Percentiles rank a stretch among this genome's conserved stretches.
These are phyloP conservation scores for Trematomus bernacchii DNA, from an alignment of 2,797 vertebrate species.

Conservation along the genomic window DNA sequence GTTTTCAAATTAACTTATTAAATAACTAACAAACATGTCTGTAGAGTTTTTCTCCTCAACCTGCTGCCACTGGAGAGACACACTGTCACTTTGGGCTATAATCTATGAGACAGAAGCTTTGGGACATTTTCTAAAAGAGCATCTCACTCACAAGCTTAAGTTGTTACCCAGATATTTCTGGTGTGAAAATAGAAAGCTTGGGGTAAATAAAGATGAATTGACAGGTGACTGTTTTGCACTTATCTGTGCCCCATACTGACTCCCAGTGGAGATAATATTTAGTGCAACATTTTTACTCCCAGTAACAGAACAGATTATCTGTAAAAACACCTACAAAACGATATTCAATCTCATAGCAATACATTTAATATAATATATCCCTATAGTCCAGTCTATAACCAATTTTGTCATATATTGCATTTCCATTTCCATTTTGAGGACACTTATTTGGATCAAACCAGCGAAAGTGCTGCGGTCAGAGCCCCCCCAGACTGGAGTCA, in stretches of 20 bases:
- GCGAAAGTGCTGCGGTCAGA: conserved; percentile 2
- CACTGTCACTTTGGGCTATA: not conserved
- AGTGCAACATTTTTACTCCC: conserved; percentile 5
- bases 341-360: not conserved
- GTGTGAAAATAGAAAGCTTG: not conserved
- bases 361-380: not conserved
- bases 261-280: conserved; percentile 51
- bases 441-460: conserved; percentile 4
- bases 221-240: not conserved
- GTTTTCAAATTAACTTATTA: not conserved
- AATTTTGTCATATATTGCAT: not conserved
- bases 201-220: not conserved
- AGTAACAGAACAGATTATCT: not conserved
- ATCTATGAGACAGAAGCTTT: not conserved
- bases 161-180: not conserved
- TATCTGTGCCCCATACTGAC: conserved; percentile 44
- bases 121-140: not conserved
- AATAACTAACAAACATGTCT: no score
- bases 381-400: not conserved
- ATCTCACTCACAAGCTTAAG: not conserved
- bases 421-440: not conserved
- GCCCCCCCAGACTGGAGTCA: not conserved
- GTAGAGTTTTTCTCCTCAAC: not conserved
- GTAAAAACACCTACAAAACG: not conserved
- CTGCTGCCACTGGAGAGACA: not conserved